Evolutionary conservation across 1,140 invertebrate genomes (phyloP), one percentile per base, ranked within the genome.

Genomic region (Drosophila pruinosa): DNA sequence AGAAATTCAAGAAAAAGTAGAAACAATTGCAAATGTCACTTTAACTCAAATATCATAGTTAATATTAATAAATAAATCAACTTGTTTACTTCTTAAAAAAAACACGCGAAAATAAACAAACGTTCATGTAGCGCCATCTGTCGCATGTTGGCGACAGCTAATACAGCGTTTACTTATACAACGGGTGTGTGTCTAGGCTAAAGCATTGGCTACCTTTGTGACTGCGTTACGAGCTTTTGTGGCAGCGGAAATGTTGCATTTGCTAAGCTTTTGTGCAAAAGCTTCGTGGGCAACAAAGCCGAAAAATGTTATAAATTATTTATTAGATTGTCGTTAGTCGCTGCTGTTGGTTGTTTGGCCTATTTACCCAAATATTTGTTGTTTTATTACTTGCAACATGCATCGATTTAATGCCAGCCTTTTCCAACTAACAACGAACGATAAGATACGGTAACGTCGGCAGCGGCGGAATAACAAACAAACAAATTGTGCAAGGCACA

Each of bases 281-380:
- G 45, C 64, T 61, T 59, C 10, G 12, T 12, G 8, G 4, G 14
- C 12, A 39, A 24, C 53, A 36, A 47, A 39, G 34, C 63, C 5
- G 8, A 15, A 61, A 68, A 61, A 15, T 10, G 12, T 22, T 19
- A 52, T 36, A 62, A 26, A 53, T 26, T 53, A 53, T 53, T 54
- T 62, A 36, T 47, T 57, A 10, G 28, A 47, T 54, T 64, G 22
- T 15, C n/a, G n/a, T 45, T 14, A 10, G 12, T 26, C 12, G 47
- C 12, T 39, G 21, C 5, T 26, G 28, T 43, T 52, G 8, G 38
- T 50, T 59, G 26, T 24, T 59, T 70, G 59, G 10, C 52, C 59
- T 24, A 70, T 56, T 70, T 70, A 64, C 67, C 67, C 24, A 63
- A 70, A 70, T 70, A 70, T 64, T 70, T 56, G 54, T 41, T 28